A percentile compares a stretch with the other conserved stretches of the same genome.
These are phyloP conservation scores for Chaenogobius annularis DNA, from an alignment of 2,113 vertebrate species.

Conservation along the genomic window DNA sequence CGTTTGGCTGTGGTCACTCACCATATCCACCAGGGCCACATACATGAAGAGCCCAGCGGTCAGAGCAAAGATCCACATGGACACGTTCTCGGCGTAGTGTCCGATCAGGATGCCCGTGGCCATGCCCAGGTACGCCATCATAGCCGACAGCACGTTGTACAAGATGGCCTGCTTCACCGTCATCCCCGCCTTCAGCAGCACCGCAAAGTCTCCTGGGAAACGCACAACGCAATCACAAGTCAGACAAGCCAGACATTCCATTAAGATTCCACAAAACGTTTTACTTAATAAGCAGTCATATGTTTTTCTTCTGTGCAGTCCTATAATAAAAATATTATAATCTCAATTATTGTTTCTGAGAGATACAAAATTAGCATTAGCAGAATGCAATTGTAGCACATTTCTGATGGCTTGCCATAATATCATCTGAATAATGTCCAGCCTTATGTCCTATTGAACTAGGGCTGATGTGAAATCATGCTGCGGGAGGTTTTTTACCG, in stretches of 20 bases:
- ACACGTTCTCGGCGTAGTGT: slow-evolving; percentile 93
- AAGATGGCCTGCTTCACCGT: slow-evolving; percentile 93
- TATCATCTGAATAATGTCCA: too few relatives aligned
- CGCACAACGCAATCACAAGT: not conserved
- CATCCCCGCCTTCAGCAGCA: slow-evolving; percentile 95
- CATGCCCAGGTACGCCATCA: slow-evolving; percentile 93
- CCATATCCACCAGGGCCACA: slow-evolving; percentile 97
- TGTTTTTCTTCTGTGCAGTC: too few relatives aligned
- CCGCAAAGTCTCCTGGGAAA: slow-evolving; percentile 90
- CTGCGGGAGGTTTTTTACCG: slow-evolving; percentile 78
- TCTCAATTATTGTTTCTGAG: too few relatives aligned
- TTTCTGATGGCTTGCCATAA: too few relatives aligned
- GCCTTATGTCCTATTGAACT: too few relatives aligned
- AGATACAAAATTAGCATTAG: too few relatives aligned
- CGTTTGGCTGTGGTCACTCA: slow-evolving; percentile 67
- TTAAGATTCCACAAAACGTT: too few relatives aligned
- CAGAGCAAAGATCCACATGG: slow-evolving; percentile 97
- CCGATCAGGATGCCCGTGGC: slow-evolving; percentile 91
- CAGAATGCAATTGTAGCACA: too few relatives aligned
- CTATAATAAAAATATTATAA: too few relatives aligned
- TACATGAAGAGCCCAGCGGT: slow-evolving; percentile 98
- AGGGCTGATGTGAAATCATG: too few relatives aligned
- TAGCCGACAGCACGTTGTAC: slow-evolving; percentile 92
- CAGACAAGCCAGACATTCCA: not conserved
- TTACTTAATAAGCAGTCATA: too few relatives aligned